Conservation (phyloP, 2,797 vertebrate genomes). For the Cheirogaleus major region DNA sequence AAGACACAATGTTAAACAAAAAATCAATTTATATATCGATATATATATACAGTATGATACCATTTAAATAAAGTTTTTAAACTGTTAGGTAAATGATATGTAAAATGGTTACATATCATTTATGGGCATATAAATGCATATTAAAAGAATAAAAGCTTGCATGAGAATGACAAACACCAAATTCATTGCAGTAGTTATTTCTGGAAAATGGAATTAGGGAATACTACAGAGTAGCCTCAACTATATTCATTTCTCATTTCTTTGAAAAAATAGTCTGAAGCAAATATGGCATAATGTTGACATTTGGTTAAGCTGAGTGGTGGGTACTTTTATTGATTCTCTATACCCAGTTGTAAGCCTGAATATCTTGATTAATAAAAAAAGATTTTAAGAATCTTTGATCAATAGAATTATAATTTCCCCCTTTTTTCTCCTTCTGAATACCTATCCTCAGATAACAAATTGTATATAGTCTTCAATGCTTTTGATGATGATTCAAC, state of each 20-base stretch:
- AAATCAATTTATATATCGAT: neutral
- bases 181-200: neutral
- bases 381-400: neutral
- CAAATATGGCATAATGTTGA: neutral
- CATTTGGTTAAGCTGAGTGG: neutral
- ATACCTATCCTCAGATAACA: conserved; percentile 76
- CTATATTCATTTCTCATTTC: neutral
- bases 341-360: neutral
- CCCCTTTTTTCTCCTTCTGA: neutral
- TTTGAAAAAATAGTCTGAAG: neutral
- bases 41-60: neutral
- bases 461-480: conserved; percentile 86
- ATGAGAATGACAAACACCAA: neutral
- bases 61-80: neutral
- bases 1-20: neutral
- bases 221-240: neutral
- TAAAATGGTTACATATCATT: neutral
- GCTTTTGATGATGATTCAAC: conserved; percentile 88
- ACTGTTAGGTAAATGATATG: neutral
- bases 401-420: neutral
- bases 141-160: neutral
- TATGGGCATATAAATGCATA: neutral
- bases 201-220: neutral
- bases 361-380: neutral
- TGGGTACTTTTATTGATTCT: neutral